Conservation (phyloP, 2,113 vertebrate genomes). For the Columba livia region DNA sequence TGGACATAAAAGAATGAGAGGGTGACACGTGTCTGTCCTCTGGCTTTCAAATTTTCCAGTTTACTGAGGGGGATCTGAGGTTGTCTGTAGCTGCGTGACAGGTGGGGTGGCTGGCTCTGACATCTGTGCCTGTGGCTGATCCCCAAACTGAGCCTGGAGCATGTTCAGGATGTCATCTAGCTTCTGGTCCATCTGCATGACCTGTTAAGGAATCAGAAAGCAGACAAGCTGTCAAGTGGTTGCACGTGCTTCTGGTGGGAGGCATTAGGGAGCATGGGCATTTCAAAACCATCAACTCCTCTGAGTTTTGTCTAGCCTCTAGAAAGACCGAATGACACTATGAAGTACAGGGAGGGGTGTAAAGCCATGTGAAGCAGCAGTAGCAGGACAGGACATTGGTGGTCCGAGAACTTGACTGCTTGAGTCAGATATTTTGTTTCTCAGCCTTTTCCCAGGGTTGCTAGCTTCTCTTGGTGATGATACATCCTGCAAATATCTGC, state of each 20-base stretch:
- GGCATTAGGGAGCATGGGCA: background rate
- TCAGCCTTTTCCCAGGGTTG: constrained; percentile 5
- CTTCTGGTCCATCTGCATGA: constrained; percentile 71
- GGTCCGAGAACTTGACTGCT: background rate
- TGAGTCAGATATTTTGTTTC: background rate
- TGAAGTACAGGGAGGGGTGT: background rate
- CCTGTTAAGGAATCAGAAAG: constrained; percentile 56
- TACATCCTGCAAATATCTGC: constrained; percentile 36
- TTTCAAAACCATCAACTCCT: background rate
- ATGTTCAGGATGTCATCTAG: constrained; percentile 61
- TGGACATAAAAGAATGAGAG: accelerated
- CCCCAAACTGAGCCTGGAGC: constrained; percentile 31
- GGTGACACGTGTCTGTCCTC: background rate
- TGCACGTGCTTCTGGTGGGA: background rate
- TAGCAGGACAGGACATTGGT: background rate
- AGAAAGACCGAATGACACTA: background rate
- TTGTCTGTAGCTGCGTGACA: background rate
- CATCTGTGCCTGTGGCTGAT: background rate
- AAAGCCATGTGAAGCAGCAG: background rate
- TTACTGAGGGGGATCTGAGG: background rate
- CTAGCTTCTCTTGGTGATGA: background rate
- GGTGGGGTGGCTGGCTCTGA: background rate
- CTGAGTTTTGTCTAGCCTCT: background rate
- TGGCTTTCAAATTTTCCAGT: background rate
- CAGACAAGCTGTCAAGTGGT: background rate